Evolutionary conservation across 2,888 invertebrate species (phyloP).

Genomic region (Cryptophagus acutangulus): DNA sequence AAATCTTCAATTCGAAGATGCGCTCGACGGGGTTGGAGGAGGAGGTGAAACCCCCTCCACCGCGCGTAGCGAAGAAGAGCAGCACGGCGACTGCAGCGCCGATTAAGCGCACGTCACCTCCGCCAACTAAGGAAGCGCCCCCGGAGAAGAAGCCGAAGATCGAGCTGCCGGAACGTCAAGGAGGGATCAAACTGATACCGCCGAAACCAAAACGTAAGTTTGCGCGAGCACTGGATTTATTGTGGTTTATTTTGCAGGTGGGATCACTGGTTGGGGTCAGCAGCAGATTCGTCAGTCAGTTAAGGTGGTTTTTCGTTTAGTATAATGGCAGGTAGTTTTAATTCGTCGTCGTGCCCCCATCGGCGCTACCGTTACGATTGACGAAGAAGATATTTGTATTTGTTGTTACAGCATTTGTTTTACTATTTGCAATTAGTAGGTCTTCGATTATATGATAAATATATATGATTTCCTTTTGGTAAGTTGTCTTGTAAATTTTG

Average conservation of each 20-base stretch:
- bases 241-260: no score
- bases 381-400: no score
- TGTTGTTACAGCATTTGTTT: no score
- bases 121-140: constrained; percentile 44
- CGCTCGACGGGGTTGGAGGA: constrained; percentile 87
- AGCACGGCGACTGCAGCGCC: constrained; percentile 46
- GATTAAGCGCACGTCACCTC: constrained; percentile 45
- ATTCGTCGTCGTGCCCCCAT: no score
- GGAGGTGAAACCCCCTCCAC: constrained; percentile 80
- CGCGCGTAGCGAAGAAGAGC: constrained; percentile 59
- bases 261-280: no score
- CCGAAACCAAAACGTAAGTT: constrained; percentile 90
- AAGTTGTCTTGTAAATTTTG: constrained; percentile 32
- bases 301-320: no score
- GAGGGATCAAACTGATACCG: constrained; percentile 80
- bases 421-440: no score
- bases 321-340: no score
- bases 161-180: constrained; percentile 63
- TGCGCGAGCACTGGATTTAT: no score
- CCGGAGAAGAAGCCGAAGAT: constrained; percentile 68
- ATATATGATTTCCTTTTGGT: constrained; percentile 22
- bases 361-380: no score
- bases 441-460: no score
- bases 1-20: constrained; percentile 86
- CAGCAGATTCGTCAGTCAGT: no score